Base-by-base conservation (phyloP, 2,888 invertebrate genomes). In the Drosophila pseudotalamancana region DNA sequence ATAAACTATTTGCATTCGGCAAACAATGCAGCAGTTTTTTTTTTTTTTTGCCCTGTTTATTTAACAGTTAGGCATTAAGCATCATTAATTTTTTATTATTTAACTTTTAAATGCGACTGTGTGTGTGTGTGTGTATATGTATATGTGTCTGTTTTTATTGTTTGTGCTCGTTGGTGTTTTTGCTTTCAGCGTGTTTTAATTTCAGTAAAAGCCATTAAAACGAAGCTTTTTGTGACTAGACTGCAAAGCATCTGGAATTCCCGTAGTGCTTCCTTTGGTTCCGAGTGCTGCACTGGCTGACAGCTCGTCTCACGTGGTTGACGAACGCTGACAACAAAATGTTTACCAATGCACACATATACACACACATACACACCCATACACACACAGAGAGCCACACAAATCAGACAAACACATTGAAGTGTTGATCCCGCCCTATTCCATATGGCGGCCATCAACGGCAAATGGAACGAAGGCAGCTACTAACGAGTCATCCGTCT, bases 271-370 rank as follows among this genome's bases (percentile, higher is more conserved):
- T 21, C 21, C 49, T 6, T 19, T n/a, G 16, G n/a, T 18, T 4
- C 4, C 5, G 29, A 8, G 32, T 11, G 32, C 50, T 27, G 40
- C 39, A 35, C 35, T 8, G 35, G 35, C 23, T 31, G 60, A 37
- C 48, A 56, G 32, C 40, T 56, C 63, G 42, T 45, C 63, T 34
- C 42, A 18, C 16, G 68, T 55, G 53, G 59, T 48, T 72, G 85
- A 84, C 82, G 87, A 87, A 59, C 75, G 66, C 43, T 78, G 81
- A 85, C 87, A 81, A 85, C 85, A 78, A 87, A 82, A 82, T 81
- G 82, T 78, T 87, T 69, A 85, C 81, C 85, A 81, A 81, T 78
- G 82, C 87, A 81, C 27, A 81, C 49, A 43, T 49, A 32, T 54
- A 35, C 56, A 68, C n/a, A 27, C 43, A 14, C 40, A 23, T 40